Conservation (phyloP, 1,140 invertebrate genomes). For the Mizuhopecten yessoensis region DNA sequence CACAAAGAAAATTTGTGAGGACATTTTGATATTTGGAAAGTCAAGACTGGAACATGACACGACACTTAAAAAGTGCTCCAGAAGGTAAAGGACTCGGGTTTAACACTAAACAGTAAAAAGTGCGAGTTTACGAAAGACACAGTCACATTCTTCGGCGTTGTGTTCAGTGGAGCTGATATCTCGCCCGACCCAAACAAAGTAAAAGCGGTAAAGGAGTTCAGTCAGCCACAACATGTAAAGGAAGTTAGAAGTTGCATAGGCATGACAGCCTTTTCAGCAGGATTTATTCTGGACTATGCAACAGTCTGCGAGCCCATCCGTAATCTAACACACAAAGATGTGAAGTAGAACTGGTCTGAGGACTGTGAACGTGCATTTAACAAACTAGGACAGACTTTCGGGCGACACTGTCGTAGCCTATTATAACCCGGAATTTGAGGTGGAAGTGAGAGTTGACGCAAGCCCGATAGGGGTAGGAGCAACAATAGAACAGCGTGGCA, state of each 20-base stretch:
- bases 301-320: not conserved
- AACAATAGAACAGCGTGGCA: slow-evolving; percentile 54
- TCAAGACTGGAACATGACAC: not conserved
- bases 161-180: too few species aligned
- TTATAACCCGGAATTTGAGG: slow-evolving; percentile 63
- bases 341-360: slow-evolving; percentile 53
- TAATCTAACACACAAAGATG: slow-evolving; percentile 49
- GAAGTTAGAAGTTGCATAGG: not conserved
- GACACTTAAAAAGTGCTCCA: not conserved
- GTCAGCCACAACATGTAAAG: not conserved
- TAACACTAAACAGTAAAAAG: slow-evolving; percentile 47
- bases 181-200: not conserved
- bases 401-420: slow-evolving; percentile 63
- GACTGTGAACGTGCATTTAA: too few species aligned
- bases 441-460: slow-evolving; percentile 60
- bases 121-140: slow-evolving; percentile 62
- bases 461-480: slow-evolving; percentile 66
- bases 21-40: slow-evolving; percentile 62
- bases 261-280: not conserved
- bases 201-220: not conserved
- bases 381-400: slow-evolving; percentile 51
- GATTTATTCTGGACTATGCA: not conserved
- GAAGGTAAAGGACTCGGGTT: not conserved
- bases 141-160: too few species aligned
- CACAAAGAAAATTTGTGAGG: slow-evolving; percentile 67